Percentiles rank a stretch among this genome's conserved stretches.
These are phyloP conservation scores for Calameuta pallipes DNA, from an alignment of 2,888 invertebrate species.

Conservation along the genomic window DNA sequence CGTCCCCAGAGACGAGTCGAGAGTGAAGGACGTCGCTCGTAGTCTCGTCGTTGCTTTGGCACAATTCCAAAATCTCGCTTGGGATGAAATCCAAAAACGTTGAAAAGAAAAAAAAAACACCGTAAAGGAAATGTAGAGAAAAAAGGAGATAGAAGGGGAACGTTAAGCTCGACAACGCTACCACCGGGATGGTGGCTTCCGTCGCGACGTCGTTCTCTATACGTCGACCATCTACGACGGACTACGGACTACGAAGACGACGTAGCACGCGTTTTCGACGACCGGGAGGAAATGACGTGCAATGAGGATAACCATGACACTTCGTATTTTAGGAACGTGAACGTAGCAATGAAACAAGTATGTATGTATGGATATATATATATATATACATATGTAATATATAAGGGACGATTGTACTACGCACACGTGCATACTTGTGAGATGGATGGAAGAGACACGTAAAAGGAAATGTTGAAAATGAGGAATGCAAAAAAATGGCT, in stretches of 20 bases:
- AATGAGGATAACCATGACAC: constrained; percentile 1
- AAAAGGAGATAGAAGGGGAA: too few species aligned
- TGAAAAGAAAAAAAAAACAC: not conserved
- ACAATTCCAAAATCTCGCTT: not conserved
- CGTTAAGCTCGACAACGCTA: not conserved
- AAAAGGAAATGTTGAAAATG: not conserved
- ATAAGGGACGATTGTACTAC: too few species aligned
- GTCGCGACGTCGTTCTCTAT: not conserved
- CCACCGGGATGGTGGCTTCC: not conserved
- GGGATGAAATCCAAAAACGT: constrained; percentile 3
- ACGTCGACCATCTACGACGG: too few species aligned
- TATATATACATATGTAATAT: not conserved
- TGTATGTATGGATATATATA: too few species aligned
- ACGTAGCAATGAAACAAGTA: too few species aligned
- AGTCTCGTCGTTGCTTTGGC: not conserved
- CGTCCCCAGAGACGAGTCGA: not conserved
- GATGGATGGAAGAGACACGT: not conserved
- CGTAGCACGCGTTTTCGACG: too few species aligned
- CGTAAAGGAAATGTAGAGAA: not conserved
- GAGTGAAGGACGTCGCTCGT: not conserved
- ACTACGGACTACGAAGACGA: too few species aligned
- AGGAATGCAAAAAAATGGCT: not conserved
- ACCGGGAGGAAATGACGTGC: constrained; percentile 1
- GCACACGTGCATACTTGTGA: too few species aligned
- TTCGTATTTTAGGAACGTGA: not conserved